These are phyloP conservation scores for Zoanthus gigantus DNA, from an alignment of 92 coral and sea anemone genomes.

Conservation along the genomic window DNA sequence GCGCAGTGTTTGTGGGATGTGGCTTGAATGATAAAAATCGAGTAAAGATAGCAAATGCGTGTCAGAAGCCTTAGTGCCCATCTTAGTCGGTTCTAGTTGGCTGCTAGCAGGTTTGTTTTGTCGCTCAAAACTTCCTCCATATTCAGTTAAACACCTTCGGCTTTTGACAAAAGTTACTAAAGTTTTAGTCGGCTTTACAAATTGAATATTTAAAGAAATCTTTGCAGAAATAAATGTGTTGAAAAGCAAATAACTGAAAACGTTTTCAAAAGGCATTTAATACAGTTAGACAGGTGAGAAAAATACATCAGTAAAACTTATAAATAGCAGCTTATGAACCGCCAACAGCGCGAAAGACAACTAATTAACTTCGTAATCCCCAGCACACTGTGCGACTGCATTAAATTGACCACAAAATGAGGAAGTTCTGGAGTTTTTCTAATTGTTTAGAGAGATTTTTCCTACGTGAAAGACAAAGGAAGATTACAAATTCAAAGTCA, in stretches of 20 bases:
- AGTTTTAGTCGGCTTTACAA: too few species aligned
- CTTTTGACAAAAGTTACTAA: too few species aligned
- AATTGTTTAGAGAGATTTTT: slow-evolving; percentile 14
- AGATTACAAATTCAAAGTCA: background rate
- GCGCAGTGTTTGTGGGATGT: too few species aligned
- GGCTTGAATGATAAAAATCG: too few species aligned
- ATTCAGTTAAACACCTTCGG: too few species aligned
- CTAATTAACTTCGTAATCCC: background rate
- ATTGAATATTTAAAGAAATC: background rate
- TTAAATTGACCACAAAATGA: background rate
- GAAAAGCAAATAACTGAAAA: slow-evolving; percentile 11
- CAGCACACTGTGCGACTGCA: slow-evolving; percentile 17
- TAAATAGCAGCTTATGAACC: slow-evolving; percentile 9
- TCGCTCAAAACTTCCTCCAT: too few species aligned
- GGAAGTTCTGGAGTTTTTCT: slow-evolving; percentile 22
- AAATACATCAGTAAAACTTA: slow-evolving; percentile 30
- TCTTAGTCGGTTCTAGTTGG: too few species aligned
- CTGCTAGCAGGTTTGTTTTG: too few species aligned
- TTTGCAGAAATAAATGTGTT: slow-evolving; percentile 22
- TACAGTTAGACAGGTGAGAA: slow-evolving; percentile 47
- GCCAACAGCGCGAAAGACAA: slow-evolving; percentile 19
- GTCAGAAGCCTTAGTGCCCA: too few species aligned
- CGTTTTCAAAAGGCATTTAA: slow-evolving; percentile 38
- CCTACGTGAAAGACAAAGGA: slow-evolving; percentile 20
- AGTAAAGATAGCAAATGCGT: too few species aligned